phyloP scores from a whole-genome alignment of 2,888 invertebrate species.

The Hoplodrina ambigua region DNA sequence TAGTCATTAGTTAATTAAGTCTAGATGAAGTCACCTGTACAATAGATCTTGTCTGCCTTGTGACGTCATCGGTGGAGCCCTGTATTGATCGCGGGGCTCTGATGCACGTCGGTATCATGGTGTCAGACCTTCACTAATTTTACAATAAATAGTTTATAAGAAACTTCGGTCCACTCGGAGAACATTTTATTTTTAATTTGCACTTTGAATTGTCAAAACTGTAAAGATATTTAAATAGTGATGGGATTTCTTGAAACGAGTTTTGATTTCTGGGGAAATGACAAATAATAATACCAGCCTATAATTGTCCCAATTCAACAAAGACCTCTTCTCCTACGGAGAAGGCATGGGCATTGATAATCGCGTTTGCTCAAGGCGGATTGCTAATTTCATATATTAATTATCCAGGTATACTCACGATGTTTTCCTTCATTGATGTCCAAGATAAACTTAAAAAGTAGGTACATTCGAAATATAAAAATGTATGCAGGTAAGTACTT shows the following conservation, averaged over 20 bases:
- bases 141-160: conserved; percentile 24
- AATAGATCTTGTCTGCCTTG: conserved; percentile 92
- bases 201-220: conserved; percentile 23
- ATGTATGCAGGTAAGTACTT: too few relatives aligned
- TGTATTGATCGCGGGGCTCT: conserved; percentile 93
- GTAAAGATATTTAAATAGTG: not conserved
- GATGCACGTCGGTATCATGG: conserved; percentile 93
- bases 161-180: conserved; percentile 23
- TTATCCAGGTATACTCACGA: too few relatives aligned
- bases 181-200: conserved; percentile 43
- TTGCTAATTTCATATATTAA: too few relatives aligned
- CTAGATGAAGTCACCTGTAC: conserved; percentile 90
- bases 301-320: too few relatives aligned
- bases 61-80: conserved; percentile 95
- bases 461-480: too few relatives aligned
- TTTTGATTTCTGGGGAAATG: conserved; percentile 38
- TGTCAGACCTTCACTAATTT: conserved; percentile 66
- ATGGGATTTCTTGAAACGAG: not conserved
- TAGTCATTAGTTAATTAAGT: conserved; percentile 55
- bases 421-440: too few relatives aligned
- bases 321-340: too few relatives aligned
- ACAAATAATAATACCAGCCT: not conserved
- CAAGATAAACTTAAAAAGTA: too few relatives aligned
- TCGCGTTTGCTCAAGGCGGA: too few relatives aligned
- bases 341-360: too few relatives aligned